Evolutionary conservation across 2,113 vertebrate species (phyloP).

Genomic region (Elachura formosa): DNA sequence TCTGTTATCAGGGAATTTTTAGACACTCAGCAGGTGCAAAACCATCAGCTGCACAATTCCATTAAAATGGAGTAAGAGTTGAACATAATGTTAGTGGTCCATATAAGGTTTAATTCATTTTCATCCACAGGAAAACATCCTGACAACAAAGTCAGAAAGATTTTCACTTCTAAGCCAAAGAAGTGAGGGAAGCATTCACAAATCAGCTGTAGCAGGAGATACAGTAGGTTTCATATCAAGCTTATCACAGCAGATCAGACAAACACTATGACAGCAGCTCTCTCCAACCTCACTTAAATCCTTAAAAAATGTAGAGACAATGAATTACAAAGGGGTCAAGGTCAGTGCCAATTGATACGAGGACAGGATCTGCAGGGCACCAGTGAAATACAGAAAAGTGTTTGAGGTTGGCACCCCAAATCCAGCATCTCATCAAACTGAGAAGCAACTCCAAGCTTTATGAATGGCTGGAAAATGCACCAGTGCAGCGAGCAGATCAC

Average conservation of each 20-base stretch:
- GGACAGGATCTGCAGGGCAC: neutral
- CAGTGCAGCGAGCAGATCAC: neutral
- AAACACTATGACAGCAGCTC: neutral
- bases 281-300: neutral
- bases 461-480: neutral
- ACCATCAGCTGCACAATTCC: neutral
- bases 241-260: neutral
- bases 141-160: neutral
- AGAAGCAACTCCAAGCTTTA: neutral
- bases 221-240: neutral
- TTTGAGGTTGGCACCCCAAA: neutral
- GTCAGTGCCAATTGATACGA: neutral
- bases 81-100: neutral
- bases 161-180: neutral
- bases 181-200: neutral
- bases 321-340: neutral
- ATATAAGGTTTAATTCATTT: neutral
- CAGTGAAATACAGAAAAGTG: neutral
- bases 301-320: neutral
- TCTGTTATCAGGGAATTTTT: neutral
- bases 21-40: neutral
- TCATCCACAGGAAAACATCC: neutral
- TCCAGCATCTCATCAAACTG: neutral
- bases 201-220: neutral
- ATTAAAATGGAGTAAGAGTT: neutral